Percentiles rank a stretch among this genome's conserved stretches.
Conservation (phyloP, 2,797 vertebrate genomes). For the Poeciliopsis infans region DNA sequence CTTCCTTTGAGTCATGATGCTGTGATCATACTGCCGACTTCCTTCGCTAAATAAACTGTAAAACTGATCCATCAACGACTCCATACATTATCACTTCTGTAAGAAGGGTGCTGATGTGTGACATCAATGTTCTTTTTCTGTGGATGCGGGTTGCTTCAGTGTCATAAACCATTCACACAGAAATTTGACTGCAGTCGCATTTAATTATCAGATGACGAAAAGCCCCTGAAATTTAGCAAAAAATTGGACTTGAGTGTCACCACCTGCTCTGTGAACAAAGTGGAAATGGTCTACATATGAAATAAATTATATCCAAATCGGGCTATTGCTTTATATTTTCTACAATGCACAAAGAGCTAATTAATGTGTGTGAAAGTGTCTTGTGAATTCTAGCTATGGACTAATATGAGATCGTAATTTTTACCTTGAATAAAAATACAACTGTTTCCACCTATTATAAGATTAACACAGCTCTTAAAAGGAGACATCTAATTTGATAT, state of each 20-base stretch:
- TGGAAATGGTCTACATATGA: not conserved
- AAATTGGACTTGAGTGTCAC: not conserved
- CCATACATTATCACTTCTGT: not conserved
- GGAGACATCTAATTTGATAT: not conserved
- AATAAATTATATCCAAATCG: too few species aligned
- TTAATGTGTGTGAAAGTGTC: not conserved
- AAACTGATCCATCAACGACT: not conserved
- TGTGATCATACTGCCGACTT: not conserved
- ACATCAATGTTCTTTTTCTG: not conserved
- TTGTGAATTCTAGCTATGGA: not conserved
- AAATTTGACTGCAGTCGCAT: too few species aligned
- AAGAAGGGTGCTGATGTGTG: not conserved
- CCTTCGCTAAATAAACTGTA: not conserved
- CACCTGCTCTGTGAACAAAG: not conserved
- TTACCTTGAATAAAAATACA: not conserved
- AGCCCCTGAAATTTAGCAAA: not conserved
- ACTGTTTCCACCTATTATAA: not conserved
- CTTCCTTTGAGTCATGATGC: not conserved
- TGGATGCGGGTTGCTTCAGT: not conserved
- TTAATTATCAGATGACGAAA: not conserved
- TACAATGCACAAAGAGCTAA: not conserved
- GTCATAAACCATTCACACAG: not conserved
- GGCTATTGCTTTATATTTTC: not conserved
- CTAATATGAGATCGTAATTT: not conserved
- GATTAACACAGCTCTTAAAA: not conserved